phyloP scores from a whole-genome alignment of 2,888 invertebrate species.

The Dusona sp. region DNA sequence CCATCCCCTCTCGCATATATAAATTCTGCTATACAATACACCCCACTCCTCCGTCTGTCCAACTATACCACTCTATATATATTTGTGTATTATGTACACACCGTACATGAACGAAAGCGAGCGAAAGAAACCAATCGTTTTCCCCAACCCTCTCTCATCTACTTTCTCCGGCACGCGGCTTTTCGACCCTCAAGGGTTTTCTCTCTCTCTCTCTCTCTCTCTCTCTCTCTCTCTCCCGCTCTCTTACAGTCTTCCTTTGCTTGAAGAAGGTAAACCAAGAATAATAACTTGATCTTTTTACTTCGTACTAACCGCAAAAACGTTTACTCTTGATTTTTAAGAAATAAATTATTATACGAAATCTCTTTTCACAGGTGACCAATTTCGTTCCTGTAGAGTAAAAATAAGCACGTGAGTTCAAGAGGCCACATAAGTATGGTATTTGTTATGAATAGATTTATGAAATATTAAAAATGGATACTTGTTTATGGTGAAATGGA shows the following conservation, averaged over 20 bases:
- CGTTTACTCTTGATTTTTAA: neutral
- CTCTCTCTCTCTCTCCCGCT: neutral
- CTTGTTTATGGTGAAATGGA: neutral
- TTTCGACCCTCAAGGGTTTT: slow-evolving; percentile 38
- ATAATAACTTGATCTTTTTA: slow-evolving; percentile 25
- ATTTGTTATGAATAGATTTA: neutral
- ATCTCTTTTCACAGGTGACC: neutral
- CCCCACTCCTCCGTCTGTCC: slow-evolving; percentile 13
- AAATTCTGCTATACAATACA: slow-evolving; percentile 49
- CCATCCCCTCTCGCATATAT: slow-evolving; percentile 22
- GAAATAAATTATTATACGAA: neutral
- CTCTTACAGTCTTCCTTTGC: slow-evolving; percentile 25
- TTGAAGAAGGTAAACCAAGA: neutral
- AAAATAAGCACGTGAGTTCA: neutral
- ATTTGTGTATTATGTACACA: slow-evolving; percentile 22
- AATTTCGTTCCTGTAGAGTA: neutral
- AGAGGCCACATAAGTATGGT: neutral
- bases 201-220: slow-evolving; percentile 53
- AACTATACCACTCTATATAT: neutral
- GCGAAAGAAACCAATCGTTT: slow-evolving; percentile 70
- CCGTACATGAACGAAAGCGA: slow-evolving; percentile 57
- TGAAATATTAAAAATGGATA: neutral
- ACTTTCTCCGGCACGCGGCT: slow-evolving; percentile 37
- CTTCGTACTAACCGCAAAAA: slow-evolving; percentile 6
- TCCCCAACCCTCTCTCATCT: slow-evolving; percentile 56